Percentiles rank a stretch among this genome's conserved stretches.
Evolutionary conservation across 2,888 invertebrate species (phyloP).

Genomic region (Lamproptera curius): DNA sequence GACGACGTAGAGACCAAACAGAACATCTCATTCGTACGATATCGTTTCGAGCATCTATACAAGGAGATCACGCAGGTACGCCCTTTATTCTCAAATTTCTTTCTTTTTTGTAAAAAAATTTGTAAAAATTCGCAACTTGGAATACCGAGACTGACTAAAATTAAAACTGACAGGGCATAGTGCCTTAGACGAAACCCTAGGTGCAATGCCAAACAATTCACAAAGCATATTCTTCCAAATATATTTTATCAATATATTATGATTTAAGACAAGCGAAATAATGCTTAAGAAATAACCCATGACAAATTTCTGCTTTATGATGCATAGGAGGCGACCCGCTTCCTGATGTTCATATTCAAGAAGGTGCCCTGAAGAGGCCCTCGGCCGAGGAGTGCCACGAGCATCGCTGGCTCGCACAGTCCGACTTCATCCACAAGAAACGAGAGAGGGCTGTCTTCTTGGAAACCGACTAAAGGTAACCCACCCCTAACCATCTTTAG

Average conservation of each 20-base stretch:
- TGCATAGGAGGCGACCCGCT: conserved; percentile 76
- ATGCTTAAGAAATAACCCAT: too few relatives aligned
- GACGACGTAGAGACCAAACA: conserved; percentile 91
- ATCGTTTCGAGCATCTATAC: conserved; percentile 95
- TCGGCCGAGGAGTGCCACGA: conserved; percentile 96
- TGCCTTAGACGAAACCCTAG: too few relatives aligned
- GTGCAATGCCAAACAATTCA: too few relatives aligned
- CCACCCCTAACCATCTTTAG: too few relatives aligned
- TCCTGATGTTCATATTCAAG: conserved; percentile 97
- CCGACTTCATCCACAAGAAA: conserved; percentile 95
- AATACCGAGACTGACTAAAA: too few relatives aligned
- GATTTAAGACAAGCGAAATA: too few relatives aligned
- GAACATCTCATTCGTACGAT: conserved; percentile 93
- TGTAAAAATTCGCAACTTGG: neutral
- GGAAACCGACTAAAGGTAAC: conserved; percentile 87
- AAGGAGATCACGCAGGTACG: conserved; percentile 91
- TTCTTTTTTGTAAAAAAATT: neutral
- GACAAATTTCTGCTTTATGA: too few relatives aligned
- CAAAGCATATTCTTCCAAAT: too few relatives aligned
- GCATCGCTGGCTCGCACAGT: conserved; percentile 96
- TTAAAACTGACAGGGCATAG: neutral
- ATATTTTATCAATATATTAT: too few relatives aligned
- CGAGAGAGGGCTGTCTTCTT: conserved; percentile 92
- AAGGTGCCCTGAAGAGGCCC: conserved; percentile 97
- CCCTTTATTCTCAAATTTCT: neutral